phyloP scores from a whole-genome alignment of 2,888 invertebrate species.

The Orthosia incerta region DNA sequence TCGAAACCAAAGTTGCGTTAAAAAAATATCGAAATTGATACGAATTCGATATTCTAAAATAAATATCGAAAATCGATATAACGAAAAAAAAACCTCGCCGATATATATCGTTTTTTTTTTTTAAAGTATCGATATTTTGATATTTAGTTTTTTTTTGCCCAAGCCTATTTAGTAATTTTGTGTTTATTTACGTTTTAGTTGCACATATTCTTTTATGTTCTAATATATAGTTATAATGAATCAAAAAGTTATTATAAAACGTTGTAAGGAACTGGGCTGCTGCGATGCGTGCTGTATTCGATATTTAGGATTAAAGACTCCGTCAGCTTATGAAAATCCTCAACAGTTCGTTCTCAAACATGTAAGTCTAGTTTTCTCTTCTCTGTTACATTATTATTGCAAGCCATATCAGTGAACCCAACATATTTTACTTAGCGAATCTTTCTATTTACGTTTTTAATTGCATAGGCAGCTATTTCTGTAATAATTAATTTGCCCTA shows the following conservation, averaged over 20 bases:
- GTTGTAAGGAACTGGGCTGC: slow-evolving; percentile 91
- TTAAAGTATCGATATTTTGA: too few species aligned
- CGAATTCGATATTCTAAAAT: too few species aligned
- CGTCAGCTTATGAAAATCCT: slow-evolving; percentile 90
- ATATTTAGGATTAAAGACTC: slow-evolving; percentile 92
- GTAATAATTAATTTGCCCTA: neutral
- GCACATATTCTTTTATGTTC: neutral
- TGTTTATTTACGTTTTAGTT: slow-evolving; percentile 37
- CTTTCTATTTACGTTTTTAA: slow-evolving; percentile 1
- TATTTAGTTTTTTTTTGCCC: too few species aligned
- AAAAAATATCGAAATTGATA: too few species aligned
- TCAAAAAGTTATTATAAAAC: slow-evolving; percentile 86
- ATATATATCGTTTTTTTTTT: too few species aligned
- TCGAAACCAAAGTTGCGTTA: too few species aligned
- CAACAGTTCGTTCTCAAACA: slow-evolving; percentile 88
- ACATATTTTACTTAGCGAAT: neutral
- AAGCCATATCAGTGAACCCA: neutral
- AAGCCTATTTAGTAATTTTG: neutral
- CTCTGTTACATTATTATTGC: neutral
- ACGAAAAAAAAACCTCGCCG: too few species aligned
- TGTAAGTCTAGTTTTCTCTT: slow-evolving; percentile 61
- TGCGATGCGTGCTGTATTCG: slow-evolving; percentile 93
- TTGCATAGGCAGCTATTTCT: neutral
- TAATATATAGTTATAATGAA: slow-evolving; percentile 76
- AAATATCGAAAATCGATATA: too few species aligned